phyloP scores from a whole-genome alignment of 2,888 invertebrate genomes.

The Morpho deidamia region DNA sequence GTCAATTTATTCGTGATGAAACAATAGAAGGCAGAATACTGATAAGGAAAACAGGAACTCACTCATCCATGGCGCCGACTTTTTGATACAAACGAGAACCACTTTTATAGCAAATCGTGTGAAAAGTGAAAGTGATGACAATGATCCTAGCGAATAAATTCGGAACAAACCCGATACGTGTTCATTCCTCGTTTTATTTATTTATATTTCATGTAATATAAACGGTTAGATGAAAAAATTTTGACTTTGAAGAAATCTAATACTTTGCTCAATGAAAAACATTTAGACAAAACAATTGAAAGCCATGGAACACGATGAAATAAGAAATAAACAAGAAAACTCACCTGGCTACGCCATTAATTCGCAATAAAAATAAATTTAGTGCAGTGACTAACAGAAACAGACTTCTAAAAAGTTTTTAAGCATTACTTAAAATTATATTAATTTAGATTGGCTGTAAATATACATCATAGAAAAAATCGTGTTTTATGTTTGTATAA shows the following conservation, averaged over 20 bases:
- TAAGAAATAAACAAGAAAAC: conserved; percentile 76
- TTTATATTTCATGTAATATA: conserved; percentile 59
- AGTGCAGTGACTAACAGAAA: conserved; percentile 29
- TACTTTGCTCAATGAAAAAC: conserved; percentile 72
- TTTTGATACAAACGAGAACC: conserved; percentile 56
- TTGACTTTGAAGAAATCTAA: conserved; percentile 67
- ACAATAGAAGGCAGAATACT: conserved; percentile 42
- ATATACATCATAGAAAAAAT: too few species aligned
- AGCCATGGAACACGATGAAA: conserved; percentile 69
- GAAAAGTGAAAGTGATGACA: conserved; percentile 78
- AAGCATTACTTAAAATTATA: background rate
- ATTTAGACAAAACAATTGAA: conserved; percentile 76
- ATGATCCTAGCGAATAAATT: conserved; percentile 75
- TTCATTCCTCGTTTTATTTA: conserved; percentile 73
- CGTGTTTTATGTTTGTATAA: too few species aligned
- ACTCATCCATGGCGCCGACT: conserved; percentile 74
- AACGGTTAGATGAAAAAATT: conserved; percentile 68
- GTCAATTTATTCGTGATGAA: conserved; percentile 53
- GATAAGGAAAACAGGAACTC: conserved; percentile 53
- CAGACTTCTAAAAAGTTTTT: conserved; percentile 12
- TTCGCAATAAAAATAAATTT: conserved; percentile 76
- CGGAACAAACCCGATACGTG: conserved; percentile 76
- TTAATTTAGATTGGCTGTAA: background rate
- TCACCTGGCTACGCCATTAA: conserved; percentile 79
- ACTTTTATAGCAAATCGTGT: conserved; percentile 63